These are phyloP conservation scores for Calliopum simillimum DNA, from an alignment of 2,888 invertebrate species.

Conservation along the genomic window DNA sequence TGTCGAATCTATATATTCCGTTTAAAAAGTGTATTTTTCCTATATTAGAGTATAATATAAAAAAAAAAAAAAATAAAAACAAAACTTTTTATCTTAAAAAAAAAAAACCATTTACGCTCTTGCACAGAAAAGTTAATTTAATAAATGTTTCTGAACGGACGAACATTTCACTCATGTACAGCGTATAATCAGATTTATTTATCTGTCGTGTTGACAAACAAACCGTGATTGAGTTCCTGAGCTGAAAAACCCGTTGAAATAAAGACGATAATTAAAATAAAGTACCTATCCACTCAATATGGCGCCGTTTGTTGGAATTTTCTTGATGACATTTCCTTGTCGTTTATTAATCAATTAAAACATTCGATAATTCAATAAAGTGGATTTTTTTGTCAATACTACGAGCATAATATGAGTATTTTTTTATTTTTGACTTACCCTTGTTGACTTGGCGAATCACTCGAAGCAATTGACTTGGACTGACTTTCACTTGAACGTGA, in stretches of 20 bases:
- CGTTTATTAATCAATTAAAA: slow-evolving; percentile 18
- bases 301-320: too few species aligned
- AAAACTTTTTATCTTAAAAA: too few species aligned
- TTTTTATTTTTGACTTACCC: slow-evolving; percentile 66
- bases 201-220: not conserved
- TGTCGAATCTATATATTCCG: too few species aligned
- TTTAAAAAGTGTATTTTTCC: too few species aligned
- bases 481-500: slow-evolving; percentile 69
- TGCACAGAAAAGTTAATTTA: too few species aligned
- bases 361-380: not conserved
- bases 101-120: too few species aligned
- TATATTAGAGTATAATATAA: too few species aligned
- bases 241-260: slow-evolving; percentile 13
- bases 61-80: too few species aligned
- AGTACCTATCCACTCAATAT: not conserved
- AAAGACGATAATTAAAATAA: slow-evolving; percentile 3
- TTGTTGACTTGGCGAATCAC: slow-evolving; percentile 66
- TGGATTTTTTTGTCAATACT: slow-evolving; percentile 14
- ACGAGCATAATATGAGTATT: not conserved
- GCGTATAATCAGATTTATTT: too few species aligned
- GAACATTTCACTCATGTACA: too few species aligned
- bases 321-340: not conserved
- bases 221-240: slow-evolving; percentile 3
- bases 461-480: slow-evolving; percentile 64
- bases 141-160: too few species aligned